phyloP scores from a whole-genome alignment of 2,113 vertebrate genomes.

The Brienomyrus longianalis region DNA sequence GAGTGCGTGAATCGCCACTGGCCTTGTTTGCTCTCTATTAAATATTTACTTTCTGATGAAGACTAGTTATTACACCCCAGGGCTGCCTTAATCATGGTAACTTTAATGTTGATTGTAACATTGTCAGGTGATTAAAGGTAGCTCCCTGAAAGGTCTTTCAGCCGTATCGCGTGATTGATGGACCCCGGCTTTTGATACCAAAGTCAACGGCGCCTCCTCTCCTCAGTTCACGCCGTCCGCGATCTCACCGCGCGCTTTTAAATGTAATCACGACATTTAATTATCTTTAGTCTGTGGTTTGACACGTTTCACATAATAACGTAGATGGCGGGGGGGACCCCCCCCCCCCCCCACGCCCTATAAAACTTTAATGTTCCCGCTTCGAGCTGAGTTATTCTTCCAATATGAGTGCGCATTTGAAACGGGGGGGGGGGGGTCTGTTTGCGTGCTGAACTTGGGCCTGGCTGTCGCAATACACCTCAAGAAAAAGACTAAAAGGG shows the following conservation, averaged over 20 bases:
- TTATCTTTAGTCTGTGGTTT: slow-evolving; percentile 38
- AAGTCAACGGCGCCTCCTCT: slow-evolving; percentile 30
- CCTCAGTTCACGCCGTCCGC: slow-evolving; percentile 22
- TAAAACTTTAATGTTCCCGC: slow-evolving; percentile 3
- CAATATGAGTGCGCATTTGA: background rate
- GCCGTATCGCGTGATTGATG: slow-evolving; percentile 54
- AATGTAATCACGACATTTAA: slow-evolving; percentile 50
- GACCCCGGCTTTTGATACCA: slow-evolving; percentile 38
- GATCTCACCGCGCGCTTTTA: slow-evolving; percentile 39
- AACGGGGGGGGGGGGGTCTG: background rate
- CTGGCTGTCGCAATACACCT: background rate
- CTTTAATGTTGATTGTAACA: slow-evolving; percentile 56
- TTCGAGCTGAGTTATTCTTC: slow-evolving; percentile 12
- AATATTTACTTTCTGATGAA: slow-evolving; percentile 53
- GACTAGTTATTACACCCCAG: slow-evolving; percentile 52
- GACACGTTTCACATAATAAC: slow-evolving; percentile 20
- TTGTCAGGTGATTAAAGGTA: slow-evolving; percentile 58
- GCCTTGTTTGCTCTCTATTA: slow-evolving; percentile 54
- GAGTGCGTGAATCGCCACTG: slow-evolving; percentile 18
- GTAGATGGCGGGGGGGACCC: background rate
- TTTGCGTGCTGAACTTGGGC: background rate
- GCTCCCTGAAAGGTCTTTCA: slow-evolving; percentile 54
- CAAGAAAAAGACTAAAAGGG: background rate
- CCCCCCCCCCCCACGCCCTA: background rate
- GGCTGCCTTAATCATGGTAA: slow-evolving; percentile 43